Conservation (phyloP, 30 jellyfish, hydroid and myxozoan species). For the Nemopilema nomurai region DNA sequence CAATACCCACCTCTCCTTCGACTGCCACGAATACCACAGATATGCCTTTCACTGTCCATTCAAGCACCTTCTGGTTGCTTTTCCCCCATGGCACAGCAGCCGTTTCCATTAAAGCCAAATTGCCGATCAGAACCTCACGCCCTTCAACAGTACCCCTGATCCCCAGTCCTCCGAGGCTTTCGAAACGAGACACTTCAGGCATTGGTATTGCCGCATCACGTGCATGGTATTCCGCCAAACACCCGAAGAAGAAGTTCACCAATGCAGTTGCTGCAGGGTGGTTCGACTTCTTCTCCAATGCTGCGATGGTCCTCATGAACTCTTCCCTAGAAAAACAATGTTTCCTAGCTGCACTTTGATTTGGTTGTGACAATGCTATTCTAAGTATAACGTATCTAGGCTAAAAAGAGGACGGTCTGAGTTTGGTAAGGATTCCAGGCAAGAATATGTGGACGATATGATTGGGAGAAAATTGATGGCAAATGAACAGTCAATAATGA, state of each 20-base stretch:
- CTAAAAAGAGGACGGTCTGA: too few species aligned
- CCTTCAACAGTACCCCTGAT: conserved; percentile 58
- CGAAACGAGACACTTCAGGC: conserved; percentile 65
- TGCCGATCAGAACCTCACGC: conserved; percentile 57
- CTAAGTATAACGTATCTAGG: too few species aligned
- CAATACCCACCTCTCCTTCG: conserved; percentile 45
- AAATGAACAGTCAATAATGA: too few species aligned
- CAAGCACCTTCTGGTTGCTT: not conserved
- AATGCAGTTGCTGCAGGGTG: conserved; percentile 87
- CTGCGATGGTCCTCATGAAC: conserved; percentile 58
- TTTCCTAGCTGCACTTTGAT: not conserved
- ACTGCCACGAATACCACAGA: conserved; percentile 73
- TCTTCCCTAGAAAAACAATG: conserved; percentile 30
- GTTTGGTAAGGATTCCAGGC: too few species aligned
- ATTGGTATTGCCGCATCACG: conserved; percentile 15
- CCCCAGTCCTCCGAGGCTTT: conserved; percentile 64
- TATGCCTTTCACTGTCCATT: conserved; percentile 42
- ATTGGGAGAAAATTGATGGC: too few species aligned
- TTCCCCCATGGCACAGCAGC: not conserved
- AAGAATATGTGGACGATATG: too few species aligned
- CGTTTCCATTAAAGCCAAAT: conserved; percentile 47
- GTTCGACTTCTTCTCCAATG: conserved; percentile 72
- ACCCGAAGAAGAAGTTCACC: conserved; percentile 59
- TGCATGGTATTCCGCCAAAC: conserved; percentile 47
- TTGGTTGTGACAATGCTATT: too few species aligned